phyloP scores from a whole-genome alignment of 2,797 vertebrate species.

The Chaetophractus vellerosus region DNA sequence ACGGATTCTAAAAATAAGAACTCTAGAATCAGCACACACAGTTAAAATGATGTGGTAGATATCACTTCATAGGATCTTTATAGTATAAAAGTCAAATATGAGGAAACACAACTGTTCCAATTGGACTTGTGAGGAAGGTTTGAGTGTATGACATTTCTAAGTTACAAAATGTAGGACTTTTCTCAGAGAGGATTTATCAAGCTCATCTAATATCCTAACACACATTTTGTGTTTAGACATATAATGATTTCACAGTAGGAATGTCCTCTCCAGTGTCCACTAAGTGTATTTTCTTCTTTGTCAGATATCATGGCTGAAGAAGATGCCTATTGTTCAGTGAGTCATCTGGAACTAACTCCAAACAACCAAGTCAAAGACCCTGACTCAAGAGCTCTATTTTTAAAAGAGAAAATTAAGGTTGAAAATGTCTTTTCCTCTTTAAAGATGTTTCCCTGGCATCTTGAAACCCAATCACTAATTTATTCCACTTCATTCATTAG shows the following conservation, averaged over 20 bases:
- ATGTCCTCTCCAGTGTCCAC: not conserved
- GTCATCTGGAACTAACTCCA: not conserved
- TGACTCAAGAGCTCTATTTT: not conserved
- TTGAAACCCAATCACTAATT: not conserved
- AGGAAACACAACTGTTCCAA: not conserved
- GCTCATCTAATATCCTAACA: not conserved
- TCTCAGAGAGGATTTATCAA: not conserved
- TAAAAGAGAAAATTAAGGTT: not conserved
- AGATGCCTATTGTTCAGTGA: not conserved
- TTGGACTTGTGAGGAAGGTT: not conserved
- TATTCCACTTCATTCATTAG: not conserved
- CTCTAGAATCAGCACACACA: not conserved
- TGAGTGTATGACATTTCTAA: not conserved
- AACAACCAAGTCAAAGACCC: not conserved
- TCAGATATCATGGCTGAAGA: not conserved
- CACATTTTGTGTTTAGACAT: not conserved
- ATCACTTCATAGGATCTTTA: not conserved
- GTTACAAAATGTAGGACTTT: not conserved
- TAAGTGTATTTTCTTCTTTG: not conserved
- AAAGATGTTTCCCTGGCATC: not conserved
- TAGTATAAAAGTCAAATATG: not conserved
- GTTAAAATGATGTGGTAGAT: not conserved
- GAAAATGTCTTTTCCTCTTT: not conserved
- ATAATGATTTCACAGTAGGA: not conserved
- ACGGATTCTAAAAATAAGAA: constrained; percentile 2